A percentile compares a stretch with the other conserved stretches of the same genome.
phyloP scores from a whole-genome alignment of 2,888 invertebrate genomes.

The Erebia epiphron region DNA sequence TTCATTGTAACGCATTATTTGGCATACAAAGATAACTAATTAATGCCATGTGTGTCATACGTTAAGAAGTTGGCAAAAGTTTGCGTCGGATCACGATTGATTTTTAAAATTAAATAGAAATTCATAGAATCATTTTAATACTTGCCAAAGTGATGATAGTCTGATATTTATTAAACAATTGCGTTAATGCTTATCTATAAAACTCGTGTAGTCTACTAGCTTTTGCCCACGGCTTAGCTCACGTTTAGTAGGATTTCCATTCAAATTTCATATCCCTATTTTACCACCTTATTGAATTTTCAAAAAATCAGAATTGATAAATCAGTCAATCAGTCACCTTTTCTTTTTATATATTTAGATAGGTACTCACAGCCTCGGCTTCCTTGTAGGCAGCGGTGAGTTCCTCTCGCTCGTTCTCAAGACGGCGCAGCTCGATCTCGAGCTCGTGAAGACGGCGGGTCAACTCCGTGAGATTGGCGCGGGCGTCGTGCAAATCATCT shows the following conservation, averaged over 20 bases:
- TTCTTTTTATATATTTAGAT: no score
- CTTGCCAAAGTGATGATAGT: slow-evolving; percentile 2
- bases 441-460: slow-evolving; percentile 98
- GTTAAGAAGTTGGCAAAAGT: slow-evolving; percentile 12
- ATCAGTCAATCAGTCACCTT: no score
- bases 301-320: no score
- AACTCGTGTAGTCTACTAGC: background rate
- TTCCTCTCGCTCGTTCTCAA: slow-evolving; percentile 99
- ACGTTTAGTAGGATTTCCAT: no score
- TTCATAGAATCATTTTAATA: background rate
- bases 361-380: slow-evolving; percentile 95
- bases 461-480: slow-evolving; percentile 96
- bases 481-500: slow-evolving; percentile 98
- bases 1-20: slow-evolving; percentile 11
- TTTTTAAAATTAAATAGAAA: slow-evolving; percentile 12
- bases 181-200: background rate
- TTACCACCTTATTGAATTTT: no score
- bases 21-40: background rate
- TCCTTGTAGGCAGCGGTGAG: slow-evolving; percentile 99
- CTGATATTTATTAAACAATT: background rate
- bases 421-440: slow-evolving; percentile 97
- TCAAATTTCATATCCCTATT: no score
- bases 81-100: slow-evolving; percentile 1
- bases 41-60: slow-evolving; percentile 3
- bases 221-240: no score